A percentile compares a stretch with the other conserved stretches of the same genome.
Evolutionary conservation across 2,113 vertebrate species (phyloP).

Genomic region (Aegithalos caudatus): DNA sequence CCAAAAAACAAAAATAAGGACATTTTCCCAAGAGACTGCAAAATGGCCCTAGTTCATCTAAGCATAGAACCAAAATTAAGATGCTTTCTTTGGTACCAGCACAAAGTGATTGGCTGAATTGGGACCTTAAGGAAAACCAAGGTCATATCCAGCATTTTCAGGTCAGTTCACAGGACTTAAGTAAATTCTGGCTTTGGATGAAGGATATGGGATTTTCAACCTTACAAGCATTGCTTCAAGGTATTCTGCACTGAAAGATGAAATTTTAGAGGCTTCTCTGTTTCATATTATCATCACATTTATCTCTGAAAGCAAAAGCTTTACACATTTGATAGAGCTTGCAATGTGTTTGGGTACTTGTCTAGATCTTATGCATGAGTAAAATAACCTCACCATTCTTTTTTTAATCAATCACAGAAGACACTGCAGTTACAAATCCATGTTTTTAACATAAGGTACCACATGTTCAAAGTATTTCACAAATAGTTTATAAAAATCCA

Average conservation of each 20-base stretch:
- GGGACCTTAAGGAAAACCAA: not conserved
- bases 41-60: not conserved
- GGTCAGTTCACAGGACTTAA: not conserved
- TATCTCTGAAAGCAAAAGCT: not conserved
- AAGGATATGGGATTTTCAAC: not conserved
- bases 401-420: not conserved
- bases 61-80: not conserved
- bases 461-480: not conserved
- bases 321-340: not conserved
- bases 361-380: not conserved
- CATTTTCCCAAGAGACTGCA: not conserved
- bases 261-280: not conserved
- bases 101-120: not conserved
- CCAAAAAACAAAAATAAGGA: not conserved
- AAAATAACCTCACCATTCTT: not conserved
- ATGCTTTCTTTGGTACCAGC: not conserved
- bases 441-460: not conserved
- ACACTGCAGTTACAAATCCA: not conserved
- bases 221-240: not conserved
- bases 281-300: not conserved
- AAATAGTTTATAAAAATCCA: not conserved
- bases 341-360: not conserved
- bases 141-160: not conserved
- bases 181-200: not conserved
- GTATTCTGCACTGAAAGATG: not conserved